Base-by-base conservation (phyloP, 2,888 invertebrate genomes). In the Glaucopsyche alexis region DNA sequence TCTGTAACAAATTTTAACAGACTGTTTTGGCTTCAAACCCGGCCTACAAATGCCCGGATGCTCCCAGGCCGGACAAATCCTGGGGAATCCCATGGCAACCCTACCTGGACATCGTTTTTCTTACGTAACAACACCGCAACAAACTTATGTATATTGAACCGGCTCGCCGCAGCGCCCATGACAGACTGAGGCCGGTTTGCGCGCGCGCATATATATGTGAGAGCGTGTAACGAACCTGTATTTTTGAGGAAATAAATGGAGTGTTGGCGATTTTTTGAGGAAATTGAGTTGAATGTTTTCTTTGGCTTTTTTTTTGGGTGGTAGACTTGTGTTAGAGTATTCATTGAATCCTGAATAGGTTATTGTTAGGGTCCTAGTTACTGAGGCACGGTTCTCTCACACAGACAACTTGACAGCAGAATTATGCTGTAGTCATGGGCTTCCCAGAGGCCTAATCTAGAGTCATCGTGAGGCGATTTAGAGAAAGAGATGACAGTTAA, bases 121-220 rank as follows among this genome's bases (percentile, higher is more conserved):
- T 60, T 29, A 19, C 29, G 29, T 7, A 60, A 60, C 29, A 38
- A 13, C 60, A 60, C 2, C 74, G 83, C 84, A 73, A 79, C 84
- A 67, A 80, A 82, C 71, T 81, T 82, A 76, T 85, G 86, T 3
- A 80, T 45, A 6, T 80, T 76, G 7, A 86, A 73, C 0, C 82
- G 80, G 74, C 86, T 88, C 9, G 78, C 72, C 0, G 82, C 75
- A 40, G 78, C 77, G 1, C 90, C 90, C 90, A 90, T 90, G 69
- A 7, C n/a, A 47, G 14, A 66, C 16, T 66, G 66, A n/a, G 14
- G 16, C 42, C n/a, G 16, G 7, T 40, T 14, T 8, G n/a, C 66
- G 40, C n/a, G 66, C 9, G 66, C 42, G 19, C 66, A 16, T 66
- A 66, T 65, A 66, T 66, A 66, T 66, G n/a, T 42, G 60, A 1